Conservation (phyloP, 2,797 vertebrate genomes). For the Cyprinella venusta region DNA sequence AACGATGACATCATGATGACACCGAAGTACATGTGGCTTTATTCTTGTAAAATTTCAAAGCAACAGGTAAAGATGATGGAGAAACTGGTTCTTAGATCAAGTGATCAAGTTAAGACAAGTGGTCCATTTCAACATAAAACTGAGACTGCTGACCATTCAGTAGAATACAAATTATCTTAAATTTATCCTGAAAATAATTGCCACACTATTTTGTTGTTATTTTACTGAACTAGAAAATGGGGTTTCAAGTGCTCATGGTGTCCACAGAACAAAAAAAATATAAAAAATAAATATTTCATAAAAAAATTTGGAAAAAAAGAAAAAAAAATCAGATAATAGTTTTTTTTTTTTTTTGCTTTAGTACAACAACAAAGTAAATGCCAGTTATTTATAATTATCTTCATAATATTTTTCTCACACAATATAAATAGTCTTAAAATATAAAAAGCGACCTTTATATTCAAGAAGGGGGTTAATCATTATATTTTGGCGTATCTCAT, state of each 20-base stretch:
- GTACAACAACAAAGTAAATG: background rate
- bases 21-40: slow-evolving; percentile 19
- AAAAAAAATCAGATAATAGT: too few species aligned
- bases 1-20: slow-evolving; percentile 50
- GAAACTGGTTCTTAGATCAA: background rate
- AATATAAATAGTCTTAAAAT: background rate
- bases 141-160: background rate
- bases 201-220: background rate
- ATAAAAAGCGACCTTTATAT: background rate
- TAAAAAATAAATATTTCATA: too few species aligned
- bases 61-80: background rate
- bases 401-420: background rate
- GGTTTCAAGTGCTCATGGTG: background rate
- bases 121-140: background rate
- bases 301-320: too few species aligned
- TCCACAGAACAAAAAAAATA: background rate
- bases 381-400: background rate
- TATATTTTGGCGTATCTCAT: background rate
- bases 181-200: background rate
- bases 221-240: background rate
- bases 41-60: slow-evolving; percentile 36
- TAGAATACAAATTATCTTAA: background rate
- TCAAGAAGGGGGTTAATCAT: background rate
- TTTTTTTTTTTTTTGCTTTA: background rate
- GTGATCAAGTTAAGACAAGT: background rate